Evolutionary conservation across 1,140 invertebrate genomes (phyloP), one percentile per base, ranked within the genome.

Genomic region (Heliconius nattereri): DNA sequence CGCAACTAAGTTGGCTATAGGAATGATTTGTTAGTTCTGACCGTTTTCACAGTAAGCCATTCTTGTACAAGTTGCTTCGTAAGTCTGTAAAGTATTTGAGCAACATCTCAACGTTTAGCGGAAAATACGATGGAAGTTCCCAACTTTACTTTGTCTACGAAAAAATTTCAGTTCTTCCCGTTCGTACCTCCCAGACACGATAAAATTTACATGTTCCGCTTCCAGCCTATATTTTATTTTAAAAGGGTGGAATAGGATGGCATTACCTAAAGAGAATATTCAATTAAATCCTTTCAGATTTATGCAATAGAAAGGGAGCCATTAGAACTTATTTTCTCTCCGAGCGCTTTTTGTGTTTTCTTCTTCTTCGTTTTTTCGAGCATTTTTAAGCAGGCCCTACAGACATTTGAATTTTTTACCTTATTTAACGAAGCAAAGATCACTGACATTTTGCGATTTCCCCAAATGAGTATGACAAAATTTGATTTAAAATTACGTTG

Each of bases 191-290:
- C 81, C 87, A 92, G 92, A 91, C 90, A 82, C 87, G 89, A 91
- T 92, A 91, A 93, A 93, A 94, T 94, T 93, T 94, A 93, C 92
- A 94, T 94, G 92, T 92, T 92, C 91, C 90, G 88, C 87, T 91
- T 92, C 87, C 89, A 88, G 88, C 86, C 87, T 92, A 88, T 92
- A 93, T 92, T 94, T 94, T 92, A 91, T 92, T 94, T 92, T 92
- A 91, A 94, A 87, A 91, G 90, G 90, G 90, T 92, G 88, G 90
- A 92, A 89, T 92, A 92, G 92, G 91, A 91, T 84, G 86, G 86
- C 81, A 89, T 92, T 92, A 91, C 88, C 89, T 85, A 92, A 90
- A 92, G 87, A 89, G 92, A 94, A 94, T 94, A 93, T 94, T 94
- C 88, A 93, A 94, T 94, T 93, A 92, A 89, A 92, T 85, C 86